Evolutionary conservation across 2,888 invertebrate genomes (phyloP).

Genomic region (Hyposoter dolosus): DNA sequence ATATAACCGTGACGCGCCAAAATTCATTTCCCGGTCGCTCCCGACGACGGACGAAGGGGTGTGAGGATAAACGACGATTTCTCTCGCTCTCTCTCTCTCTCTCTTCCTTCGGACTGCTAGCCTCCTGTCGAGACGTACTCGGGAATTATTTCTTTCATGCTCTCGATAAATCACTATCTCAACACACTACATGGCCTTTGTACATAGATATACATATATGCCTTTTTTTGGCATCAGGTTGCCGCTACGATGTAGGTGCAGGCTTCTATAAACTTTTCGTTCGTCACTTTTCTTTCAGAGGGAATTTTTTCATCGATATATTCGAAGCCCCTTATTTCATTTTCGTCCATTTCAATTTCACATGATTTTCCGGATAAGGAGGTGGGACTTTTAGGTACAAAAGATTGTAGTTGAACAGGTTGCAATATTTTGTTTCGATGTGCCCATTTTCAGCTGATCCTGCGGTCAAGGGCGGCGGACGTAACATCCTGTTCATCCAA

Average conservation of each 20-base stretch:
- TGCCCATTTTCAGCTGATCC: no score
- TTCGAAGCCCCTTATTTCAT: constrained; percentile 27
- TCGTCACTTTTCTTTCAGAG: constrained; percentile 20
- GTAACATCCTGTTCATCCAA: no score
- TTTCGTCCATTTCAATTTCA: constrained; percentile 44
- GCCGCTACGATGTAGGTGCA: constrained; percentile 7
- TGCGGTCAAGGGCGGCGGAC: no score
- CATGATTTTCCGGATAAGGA: constrained; percentile 7
- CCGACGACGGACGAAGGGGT: constrained; percentile 59
- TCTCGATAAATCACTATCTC: constrained; percentile 58
- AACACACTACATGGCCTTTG: constrained; percentile 15
- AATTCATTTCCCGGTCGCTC: constrained; percentile 60
- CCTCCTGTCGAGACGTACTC: constrained; percentile 34
- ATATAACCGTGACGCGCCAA: constrained; percentile 58
- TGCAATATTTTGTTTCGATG: background rate
- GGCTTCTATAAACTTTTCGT: constrained; percentile 8
- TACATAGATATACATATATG: constrained; percentile 2
- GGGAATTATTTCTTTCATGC: constrained; percentile 59
- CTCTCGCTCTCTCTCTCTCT: constrained; percentile 8
- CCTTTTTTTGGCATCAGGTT: constrained; percentile 26
- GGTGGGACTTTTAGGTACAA: background rate
- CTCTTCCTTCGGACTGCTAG: background rate
- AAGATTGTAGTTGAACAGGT: background rate
- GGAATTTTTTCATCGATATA: constrained; percentile 45
- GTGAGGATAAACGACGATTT: constrained; percentile 53